Conservation (phyloP, 2,888 invertebrate genomes). For the Onthophagus sagittarius region DNA sequence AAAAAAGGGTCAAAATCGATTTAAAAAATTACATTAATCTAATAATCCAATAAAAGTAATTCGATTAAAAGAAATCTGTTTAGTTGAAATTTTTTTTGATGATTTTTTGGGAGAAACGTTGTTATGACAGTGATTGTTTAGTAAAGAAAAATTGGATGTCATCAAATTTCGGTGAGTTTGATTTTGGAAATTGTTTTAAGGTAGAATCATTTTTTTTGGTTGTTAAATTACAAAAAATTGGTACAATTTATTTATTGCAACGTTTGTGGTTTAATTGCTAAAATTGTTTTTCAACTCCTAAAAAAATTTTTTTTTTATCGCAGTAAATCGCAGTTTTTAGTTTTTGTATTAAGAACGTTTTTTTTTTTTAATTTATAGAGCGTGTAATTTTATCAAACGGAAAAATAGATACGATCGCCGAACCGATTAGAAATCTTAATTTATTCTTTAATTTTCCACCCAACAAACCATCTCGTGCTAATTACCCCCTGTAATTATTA, state of each 20-base stretch:
- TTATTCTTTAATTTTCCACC: background rate
- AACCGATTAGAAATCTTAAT: background rate
- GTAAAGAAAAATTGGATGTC: slow-evolving; percentile 18
- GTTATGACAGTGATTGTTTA: slow-evolving; percentile 9
- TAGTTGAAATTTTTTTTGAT: too few relatives aligned
- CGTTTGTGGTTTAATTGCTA: too few relatives aligned
- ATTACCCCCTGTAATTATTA: background rate
- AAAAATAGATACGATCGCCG: background rate
- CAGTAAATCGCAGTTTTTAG: too few relatives aligned
- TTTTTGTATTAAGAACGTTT: too few relatives aligned
- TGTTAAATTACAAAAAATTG: background rate
- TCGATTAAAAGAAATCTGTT: too few relatives aligned
- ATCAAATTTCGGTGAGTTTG: slow-evolving; percentile 16
- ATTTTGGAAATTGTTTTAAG: background rate
- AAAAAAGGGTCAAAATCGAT: background rate
- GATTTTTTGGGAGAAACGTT: background rate
- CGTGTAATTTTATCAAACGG: background rate
- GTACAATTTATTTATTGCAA: too few relatives aligned
- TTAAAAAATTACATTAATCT: too few relatives aligned
- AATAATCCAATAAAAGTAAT: too few relatives aligned
- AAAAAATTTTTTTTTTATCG: too few relatives aligned
- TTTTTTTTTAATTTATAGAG: background rate
- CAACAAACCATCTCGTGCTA: background rate
- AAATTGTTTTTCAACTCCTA: too few relatives aligned
- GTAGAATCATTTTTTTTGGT: too few relatives aligned